Conservation (phyloP, 2,797 vertebrate genomes). For the Hydrophis major region DNA sequence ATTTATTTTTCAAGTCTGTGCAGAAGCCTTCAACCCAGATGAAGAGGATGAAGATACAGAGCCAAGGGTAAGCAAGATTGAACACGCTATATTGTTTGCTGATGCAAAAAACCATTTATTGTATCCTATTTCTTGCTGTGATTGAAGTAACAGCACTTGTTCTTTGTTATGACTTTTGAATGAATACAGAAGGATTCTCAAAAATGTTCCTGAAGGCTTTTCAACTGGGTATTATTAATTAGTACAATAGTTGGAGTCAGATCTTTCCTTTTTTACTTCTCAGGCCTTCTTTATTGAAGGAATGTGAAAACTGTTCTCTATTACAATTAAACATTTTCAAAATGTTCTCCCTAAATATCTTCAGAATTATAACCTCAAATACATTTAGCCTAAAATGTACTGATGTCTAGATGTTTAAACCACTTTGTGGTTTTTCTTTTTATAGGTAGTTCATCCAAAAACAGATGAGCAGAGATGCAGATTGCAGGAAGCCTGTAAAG, state of each 20-base stretch:
- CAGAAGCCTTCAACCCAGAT: conserved; percentile 94
- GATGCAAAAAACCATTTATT: neutral
- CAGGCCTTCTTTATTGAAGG: conserved; percentile 28
- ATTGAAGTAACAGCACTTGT: neutral
- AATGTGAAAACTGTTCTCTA: neutral
- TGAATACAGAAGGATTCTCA: neutral
- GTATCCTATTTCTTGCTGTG: neutral
- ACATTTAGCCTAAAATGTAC: neutral
- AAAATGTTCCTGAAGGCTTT: conserved; percentile 8
- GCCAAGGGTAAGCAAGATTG: conserved; percentile 77
- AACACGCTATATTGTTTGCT: neutral
- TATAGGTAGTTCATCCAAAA: conserved; percentile 92
- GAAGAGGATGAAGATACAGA: conserved; percentile 96
- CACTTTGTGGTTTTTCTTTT: conserved; percentile 48
- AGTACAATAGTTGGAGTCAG: conserved; percentile 45
- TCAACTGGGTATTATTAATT: conserved; percentile 20
- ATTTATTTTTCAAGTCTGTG: conserved; percentile 82
- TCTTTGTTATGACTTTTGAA: neutral
- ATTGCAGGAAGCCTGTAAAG: conserved; percentile 95
- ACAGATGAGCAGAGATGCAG: conserved; percentile 94
- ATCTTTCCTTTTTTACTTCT: conserved; percentile 40
- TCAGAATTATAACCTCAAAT: neutral
- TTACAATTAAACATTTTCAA: neutral
- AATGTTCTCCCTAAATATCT: neutral
- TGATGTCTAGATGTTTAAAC: neutral